Evolutionary conservation across 35 echinoderm and acorn worm species (phyloP).

Genomic region (Apostichopus parvimensis): DNA sequence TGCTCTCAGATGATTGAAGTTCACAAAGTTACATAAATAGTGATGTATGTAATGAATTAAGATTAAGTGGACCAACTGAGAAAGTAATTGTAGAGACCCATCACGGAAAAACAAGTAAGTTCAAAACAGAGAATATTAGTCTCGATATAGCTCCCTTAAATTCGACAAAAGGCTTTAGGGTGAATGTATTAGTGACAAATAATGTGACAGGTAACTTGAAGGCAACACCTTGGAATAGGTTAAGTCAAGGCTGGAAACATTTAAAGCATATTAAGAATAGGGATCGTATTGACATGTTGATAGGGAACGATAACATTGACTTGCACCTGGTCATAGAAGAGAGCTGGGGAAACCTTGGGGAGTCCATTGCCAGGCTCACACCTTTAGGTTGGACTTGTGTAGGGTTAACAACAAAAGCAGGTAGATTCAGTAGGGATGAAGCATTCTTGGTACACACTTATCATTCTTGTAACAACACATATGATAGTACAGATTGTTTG

Average conservation of each 20-base stretch:
- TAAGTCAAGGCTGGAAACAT: not conserved
- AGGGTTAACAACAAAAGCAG: slow-evolving; percentile 28
- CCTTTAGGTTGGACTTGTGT: slow-evolving; percentile 46
- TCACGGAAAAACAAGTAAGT: slow-evolving; percentile 47
- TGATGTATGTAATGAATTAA: slow-evolving; percentile 50
- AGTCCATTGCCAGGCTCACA: slow-evolving; percentile 46
- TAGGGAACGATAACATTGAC: slow-evolving; percentile 32
- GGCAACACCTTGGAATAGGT: not conserved
- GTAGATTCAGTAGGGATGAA: not conserved
- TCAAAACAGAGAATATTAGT: slow-evolving; percentile 19
- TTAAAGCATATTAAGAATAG: slow-evolving; percentile 30
- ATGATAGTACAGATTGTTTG: not conserved
- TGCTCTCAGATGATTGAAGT: slow-evolving; percentile 59
- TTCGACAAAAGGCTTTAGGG: not conserved
- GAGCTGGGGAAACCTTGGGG: slow-evolving; percentile 30
- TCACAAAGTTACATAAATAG: slow-evolving; percentile 46
- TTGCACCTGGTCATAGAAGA: slow-evolving; percentile 34
- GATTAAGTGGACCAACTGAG: slow-evolving; percentile 37
- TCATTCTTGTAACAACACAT: not conserved
- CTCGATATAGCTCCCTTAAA: not conserved
- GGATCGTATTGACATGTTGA: slow-evolving; percentile 48
- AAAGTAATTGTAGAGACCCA: slow-evolving; percentile 35
- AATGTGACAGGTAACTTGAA: not conserved
- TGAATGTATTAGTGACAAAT: slow-evolving; percentile 51
- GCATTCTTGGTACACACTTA: not conserved